phyloP scores from a whole-genome alignment of 2,888 invertebrate species.

The Anodontia alba region DNA sequence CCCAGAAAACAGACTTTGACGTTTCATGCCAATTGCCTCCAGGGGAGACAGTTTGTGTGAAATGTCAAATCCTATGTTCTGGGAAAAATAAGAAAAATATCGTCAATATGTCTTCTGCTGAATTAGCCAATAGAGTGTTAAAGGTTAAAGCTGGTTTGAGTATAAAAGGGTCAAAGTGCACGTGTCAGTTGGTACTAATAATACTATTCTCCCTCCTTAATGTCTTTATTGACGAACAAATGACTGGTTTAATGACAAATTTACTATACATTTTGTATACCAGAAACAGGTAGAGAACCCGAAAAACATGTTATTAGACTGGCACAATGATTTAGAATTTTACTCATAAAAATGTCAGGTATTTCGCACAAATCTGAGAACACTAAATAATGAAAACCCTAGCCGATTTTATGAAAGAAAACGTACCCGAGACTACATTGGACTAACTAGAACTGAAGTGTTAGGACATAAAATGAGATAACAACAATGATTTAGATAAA shows the following conservation, averaged over 20 bases:
- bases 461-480: conserved; percentile 17
- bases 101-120: too few species aligned
- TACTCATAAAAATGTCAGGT: conserved; percentile 16
- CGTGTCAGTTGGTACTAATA: conserved; percentile 17
- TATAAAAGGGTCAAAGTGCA: background rate
- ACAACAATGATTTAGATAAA: conserved; percentile 8
- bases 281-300: background rate
- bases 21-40: too few species aligned
- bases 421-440: background rate
- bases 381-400: background rate
- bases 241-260: conserved; percentile 13
- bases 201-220: background rate
- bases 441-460: conserved; percentile 4
- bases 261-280: background rate
- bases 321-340: background rate
- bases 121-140: too few species aligned
- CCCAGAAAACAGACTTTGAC: too few species aligned
- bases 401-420: background rate
- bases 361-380: conserved; percentile 18
- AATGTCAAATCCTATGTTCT: too few species aligned
- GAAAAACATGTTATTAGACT: conserved; percentile 13
- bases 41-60: too few species aligned
- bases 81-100: too few species aligned
- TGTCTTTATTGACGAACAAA: conserved; percentile 15
- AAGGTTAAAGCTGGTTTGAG: background rate